A percentile compares a stretch with the other conserved stretches of the same genome.
These are phyloP conservation scores for Myoxocephalus aenaeus DNA, from an alignment of 2,797 vertebrate genomes.

Conservation along the genomic window DNA sequence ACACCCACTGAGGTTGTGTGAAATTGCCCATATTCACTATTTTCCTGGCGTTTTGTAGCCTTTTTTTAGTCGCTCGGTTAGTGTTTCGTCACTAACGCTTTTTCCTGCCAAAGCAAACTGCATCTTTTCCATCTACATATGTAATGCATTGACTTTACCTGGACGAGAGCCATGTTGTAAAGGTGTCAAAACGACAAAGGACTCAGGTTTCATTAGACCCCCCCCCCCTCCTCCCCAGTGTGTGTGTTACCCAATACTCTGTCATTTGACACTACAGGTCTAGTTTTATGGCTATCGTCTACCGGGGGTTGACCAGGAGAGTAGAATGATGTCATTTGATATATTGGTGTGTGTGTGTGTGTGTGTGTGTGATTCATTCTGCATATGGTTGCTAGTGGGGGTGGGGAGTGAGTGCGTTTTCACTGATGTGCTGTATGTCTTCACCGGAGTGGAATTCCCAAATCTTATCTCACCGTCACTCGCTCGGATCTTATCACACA, in stretches of 20 bases:
- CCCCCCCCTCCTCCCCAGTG: neutral
- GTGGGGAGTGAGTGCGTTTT: neutral
- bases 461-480: slow-evolving; percentile 30
- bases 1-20: slow-evolving; percentile 19
- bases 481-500: neutral
- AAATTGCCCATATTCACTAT: slow-evolving; percentile 26
- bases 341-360: no score
- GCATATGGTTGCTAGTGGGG: slow-evolving; percentile 34
- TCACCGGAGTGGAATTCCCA: slow-evolving; percentile 30
- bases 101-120: neutral
- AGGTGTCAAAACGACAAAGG: slow-evolving; percentile 23
- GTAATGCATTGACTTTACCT: neutral
- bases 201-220: slow-evolving; percentile 49
- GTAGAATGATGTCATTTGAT: slow-evolving; percentile 68
- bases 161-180: neutral
- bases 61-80: no score
- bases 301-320: slow-evolving; percentile 52
- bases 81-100: neutral
- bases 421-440: slow-evolving; percentile 1
- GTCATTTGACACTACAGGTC: slow-evolving; percentile 57
- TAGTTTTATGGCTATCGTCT: slow-evolving; percentile 60
- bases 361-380: slow-evolving; percentile 68
- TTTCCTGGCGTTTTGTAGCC: no score
- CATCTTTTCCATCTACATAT: neutral
- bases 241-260: slow-evolving; percentile 29